phyloP scores from a whole-genome alignment of 2,113 vertebrate genomes.

The Recurvirostra avosetta region DNA sequence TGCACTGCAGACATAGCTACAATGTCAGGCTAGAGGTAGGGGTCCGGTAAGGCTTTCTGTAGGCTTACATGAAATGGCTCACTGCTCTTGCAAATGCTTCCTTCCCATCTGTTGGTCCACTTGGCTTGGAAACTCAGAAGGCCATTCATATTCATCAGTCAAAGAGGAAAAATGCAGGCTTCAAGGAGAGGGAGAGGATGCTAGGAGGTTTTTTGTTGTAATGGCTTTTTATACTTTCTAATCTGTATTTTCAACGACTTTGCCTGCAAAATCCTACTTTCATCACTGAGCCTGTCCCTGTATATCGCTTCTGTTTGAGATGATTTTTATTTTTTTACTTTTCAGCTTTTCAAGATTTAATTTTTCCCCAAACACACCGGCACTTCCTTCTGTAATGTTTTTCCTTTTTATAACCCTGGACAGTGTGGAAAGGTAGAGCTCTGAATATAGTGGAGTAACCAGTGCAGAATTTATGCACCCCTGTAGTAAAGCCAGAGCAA shows the following conservation, averaged over 20 bases:
- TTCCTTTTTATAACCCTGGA: background rate
- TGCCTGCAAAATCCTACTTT: background rate
- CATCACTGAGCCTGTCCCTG: background rate
- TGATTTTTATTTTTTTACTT: background rate
- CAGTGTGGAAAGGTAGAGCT: background rate
- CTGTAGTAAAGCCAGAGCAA: background rate
- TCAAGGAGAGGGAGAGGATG: background rate
- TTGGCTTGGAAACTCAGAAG: background rate
- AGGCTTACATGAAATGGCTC: fast-evolving
- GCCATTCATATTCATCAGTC: background rate
- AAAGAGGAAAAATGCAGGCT: background rate
- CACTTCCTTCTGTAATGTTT: background rate
- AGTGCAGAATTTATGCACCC: background rate
- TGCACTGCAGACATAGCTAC: background rate
- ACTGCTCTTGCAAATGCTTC: background rate
- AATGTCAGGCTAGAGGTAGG: background rate
- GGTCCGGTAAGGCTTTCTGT: background rate
- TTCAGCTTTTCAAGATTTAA: background rate
- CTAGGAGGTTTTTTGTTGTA: background rate
- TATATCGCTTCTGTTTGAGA: background rate
- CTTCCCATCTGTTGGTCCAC: background rate
- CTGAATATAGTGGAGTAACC: background rate
- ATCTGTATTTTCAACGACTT: background rate
- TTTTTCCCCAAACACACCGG: background rate
- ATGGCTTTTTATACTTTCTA: background rate